phyloP scores from a whole-genome alignment of 53 echinoderm and acorn worm species.

The Stichopus horrens region DNA sequence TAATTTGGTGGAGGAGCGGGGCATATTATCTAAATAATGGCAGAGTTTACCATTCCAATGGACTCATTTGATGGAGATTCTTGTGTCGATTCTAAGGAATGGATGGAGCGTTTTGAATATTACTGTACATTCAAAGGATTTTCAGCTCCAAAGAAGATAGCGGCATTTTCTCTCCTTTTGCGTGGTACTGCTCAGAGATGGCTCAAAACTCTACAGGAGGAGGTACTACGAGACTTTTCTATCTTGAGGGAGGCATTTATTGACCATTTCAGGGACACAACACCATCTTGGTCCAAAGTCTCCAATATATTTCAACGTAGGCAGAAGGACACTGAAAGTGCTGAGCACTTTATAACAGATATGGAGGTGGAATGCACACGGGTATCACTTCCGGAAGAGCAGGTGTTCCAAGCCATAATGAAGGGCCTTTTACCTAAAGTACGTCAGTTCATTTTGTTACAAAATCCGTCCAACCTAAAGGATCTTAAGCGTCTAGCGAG shows the following conservation, averaged over 20 bases:
- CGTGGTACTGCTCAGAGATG: constrained; percentile 8
- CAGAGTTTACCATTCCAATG: not conserved
- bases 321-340: not conserved
- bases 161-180: constrained; percentile 2
- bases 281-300: constrained; percentile 34
- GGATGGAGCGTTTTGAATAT: constrained; percentile 20
- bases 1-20: constrained; percentile 28
- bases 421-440: not conserved
- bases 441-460: constrained; percentile 21
- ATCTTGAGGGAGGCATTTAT: constrained; percentile 19
- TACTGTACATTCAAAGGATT: not conserved
- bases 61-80: too few species aligned
- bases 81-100: not conserved
- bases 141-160: not conserved
- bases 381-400: not conserved
- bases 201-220: constrained; percentile 13
- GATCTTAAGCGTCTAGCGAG: not conserved
- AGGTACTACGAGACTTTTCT: not conserved
- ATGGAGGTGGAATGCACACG: constrained; percentile 18
- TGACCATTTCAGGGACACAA: not conserved
- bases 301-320: not conserved
- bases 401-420: constrained; percentile 20
- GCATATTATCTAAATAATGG: constrained; percentile 17
- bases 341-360: constrained; percentile 9
- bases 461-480: not conserved